Base-by-base conservation (phyloP, 2,888 invertebrate genomes). In the Drosophila koepferae region DNA sequence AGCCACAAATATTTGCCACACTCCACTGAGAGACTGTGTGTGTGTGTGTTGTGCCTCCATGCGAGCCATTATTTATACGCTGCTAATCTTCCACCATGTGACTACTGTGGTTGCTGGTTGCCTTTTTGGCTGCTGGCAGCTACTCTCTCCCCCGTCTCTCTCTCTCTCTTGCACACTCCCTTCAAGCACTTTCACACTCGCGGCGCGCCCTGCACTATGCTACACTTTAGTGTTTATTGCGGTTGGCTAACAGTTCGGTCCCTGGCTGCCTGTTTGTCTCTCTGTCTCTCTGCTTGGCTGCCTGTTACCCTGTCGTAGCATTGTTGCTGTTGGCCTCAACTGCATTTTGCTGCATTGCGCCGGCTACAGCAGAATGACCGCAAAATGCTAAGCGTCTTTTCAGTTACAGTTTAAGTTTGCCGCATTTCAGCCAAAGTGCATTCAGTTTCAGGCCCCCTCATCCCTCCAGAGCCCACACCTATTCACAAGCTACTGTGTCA, bases 181-280 rank as follows among this genome's bases (percentile, higher is more conserved):
- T 41, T 38, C 28, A 40, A 41, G 78, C 84, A 76, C 66, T 78
- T 78, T 78, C 67, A 68, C 77, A 78, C 82, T 75, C 63, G 60
- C 49, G 46, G 68, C 59, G 66, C 61, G 76, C 68, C 63, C 70
- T 70, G 71, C 53, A 49, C 66, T 72, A 55, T 71, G 88, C 78
- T 70, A 83, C 84, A 89, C 81, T 86, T 86, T 86, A 86, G 89
- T 86, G 86, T 86, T 89, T 86, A 89, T 86, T 81, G 86, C 79
- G 83, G 83, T 84, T 81, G 72, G 81, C 73, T 67, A 73, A 68
- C 78, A 74, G 74, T 63, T 78, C 64, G 60, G 56, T 78, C 82
- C 82, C 78, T 58, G 58, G 28, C 64, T 76, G 77, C 61, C 64
- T 59, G 61, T 31, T 31, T 53, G 63, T 31, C n/a, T 70, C 63